phyloP scores from a whole-genome alignment of 1,140 invertebrate species.

The Anadara kagoshimensis region DNA sequence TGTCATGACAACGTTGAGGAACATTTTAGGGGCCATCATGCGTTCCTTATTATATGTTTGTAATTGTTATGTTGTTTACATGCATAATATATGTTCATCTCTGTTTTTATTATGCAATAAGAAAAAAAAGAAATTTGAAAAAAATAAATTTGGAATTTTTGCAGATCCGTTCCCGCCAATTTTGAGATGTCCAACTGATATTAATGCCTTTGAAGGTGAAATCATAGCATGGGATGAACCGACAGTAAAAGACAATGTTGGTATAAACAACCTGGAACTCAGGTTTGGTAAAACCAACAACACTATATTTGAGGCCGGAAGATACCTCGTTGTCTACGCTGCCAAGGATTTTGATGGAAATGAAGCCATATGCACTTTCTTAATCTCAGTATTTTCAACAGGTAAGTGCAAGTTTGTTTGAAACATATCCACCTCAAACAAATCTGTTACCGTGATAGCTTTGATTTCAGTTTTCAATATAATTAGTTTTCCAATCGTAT shows the following conservation, averaged over 20 bases:
- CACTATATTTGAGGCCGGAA: constrained; percentile 1
- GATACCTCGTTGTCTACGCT: background rate
- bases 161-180: constrained; percentile 9
- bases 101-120: no score
- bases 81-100: no score
- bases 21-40: no score
- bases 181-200: constrained; percentile 2
- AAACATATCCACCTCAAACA: no score
- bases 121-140: no score
- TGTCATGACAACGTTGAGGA: no score
- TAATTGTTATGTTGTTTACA: no score
- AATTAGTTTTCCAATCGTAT: no score
- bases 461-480: no score
- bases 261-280: background rate
- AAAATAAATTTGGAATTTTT: no score
- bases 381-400: background rate
- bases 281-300: background rate
- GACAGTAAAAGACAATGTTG: constrained; percentile 7
- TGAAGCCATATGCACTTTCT: constrained; percentile 5
- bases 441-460: no score
- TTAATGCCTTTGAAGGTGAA: constrained; percentile 2
- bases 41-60: no score
- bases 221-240: constrained; percentile 8
- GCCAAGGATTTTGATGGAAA: constrained; percentile 13
- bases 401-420: background rate